These are phyloP conservation scores for Bombus affinis DNA, from an alignment of 1,140 invertebrate genomes.

Conservation along the genomic window DNA sequence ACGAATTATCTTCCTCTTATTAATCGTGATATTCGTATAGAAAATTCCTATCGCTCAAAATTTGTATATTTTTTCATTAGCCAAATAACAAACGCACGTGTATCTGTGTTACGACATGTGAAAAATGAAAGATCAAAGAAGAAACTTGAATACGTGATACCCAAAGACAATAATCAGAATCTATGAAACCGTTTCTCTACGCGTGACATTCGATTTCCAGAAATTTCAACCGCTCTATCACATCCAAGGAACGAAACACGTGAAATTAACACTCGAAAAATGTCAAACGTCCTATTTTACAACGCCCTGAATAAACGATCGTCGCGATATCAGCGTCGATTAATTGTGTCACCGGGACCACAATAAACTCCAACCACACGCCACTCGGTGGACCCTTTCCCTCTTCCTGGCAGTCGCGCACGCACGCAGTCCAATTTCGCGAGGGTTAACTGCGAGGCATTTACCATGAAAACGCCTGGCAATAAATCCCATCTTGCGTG, in stretches of 20 bases:
- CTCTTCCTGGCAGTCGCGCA: background rate
- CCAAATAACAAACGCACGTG: no score
- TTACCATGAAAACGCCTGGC: conserved; percentile 45
- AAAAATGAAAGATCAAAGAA: no score
- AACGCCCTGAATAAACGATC: conserved; percentile 3
- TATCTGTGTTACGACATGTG: no score
- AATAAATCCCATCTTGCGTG: conserved; percentile 50
- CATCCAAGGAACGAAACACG: background rate
- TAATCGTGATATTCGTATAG: no score
- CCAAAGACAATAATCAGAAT: no score
- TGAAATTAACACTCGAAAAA: background rate
- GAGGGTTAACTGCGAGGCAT: conserved; percentile 48
- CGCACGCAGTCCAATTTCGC: conserved; percentile 37
- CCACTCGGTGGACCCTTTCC: no score
- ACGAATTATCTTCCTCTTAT: no score
- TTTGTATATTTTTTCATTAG: no score
- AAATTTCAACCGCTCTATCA: background rate
- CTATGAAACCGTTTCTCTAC: no score
- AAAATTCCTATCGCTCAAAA: no score
- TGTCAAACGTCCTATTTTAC: background rate
- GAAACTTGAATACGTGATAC: no score
- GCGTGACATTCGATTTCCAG: background rate
- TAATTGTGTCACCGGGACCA: conserved; percentile 42
- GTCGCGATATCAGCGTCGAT: conserved; percentile 33
- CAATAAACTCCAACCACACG: conserved; percentile 20